Conservation (phyloP, 2,113 vertebrate genomes). For the Etheostoma spectabile region DNA sequence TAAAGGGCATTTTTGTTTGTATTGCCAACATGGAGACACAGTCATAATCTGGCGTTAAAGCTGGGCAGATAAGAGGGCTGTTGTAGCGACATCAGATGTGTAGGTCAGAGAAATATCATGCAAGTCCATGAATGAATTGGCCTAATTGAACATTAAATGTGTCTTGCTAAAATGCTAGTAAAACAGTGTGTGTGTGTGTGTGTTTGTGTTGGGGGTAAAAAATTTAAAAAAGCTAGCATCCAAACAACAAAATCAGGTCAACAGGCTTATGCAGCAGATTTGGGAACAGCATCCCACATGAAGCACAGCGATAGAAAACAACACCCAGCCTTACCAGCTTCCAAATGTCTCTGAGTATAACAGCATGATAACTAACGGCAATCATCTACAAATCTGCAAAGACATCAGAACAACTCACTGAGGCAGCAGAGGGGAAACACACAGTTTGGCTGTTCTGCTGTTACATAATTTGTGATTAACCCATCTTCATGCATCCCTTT, state of each 20-base stretch:
- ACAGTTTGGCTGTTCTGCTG: constrained; percentile 10
- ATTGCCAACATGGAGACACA: constrained; percentile 69
- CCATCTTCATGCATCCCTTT: background rate
- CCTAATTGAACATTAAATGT: background rate
- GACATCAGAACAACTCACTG: constrained; percentile 39
- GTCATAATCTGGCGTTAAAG: constrained; percentile 29
- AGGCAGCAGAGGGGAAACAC: constrained; percentile 12
- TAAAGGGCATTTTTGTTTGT: constrained; percentile 59
- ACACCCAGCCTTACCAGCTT: constrained; percentile 26
- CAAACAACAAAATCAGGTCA: constrained; percentile 42
- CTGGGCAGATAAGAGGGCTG: constrained; percentile 16
- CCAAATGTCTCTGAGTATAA: constrained; percentile 29
- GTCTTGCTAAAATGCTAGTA: background rate
- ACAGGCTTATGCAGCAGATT: constrained; percentile 22
- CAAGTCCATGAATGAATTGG: background rate
- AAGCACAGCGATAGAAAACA: background rate
- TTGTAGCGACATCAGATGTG: background rate
- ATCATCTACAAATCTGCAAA: constrained; percentile 50
- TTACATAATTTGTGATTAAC: constrained; percentile 33
- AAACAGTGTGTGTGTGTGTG: background rate
- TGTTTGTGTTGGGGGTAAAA: background rate
- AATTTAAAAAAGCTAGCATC: background rate
- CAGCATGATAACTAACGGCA: constrained; percentile 40
- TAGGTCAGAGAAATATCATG: constrained; percentile 31
- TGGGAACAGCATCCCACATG: background rate